Evolutionary conservation across 2,797 vertebrate species (phyloP).

Genomic region (Chiloscyllium punctatum): DNA sequence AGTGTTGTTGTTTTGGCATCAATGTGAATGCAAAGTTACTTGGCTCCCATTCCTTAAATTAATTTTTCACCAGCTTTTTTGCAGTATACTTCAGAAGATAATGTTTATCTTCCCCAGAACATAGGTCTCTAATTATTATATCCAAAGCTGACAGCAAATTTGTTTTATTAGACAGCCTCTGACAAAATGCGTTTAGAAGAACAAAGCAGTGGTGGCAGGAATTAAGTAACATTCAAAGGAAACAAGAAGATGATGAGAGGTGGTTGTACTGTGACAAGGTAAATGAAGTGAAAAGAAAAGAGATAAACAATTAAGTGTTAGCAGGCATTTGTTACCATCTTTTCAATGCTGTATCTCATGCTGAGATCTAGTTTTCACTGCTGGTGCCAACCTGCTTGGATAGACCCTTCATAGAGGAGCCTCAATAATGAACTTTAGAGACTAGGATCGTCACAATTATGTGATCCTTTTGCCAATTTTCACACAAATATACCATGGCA

Average conservation of each 20-base stretch:
- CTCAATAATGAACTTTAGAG: background rate
- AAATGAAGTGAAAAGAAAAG: slow-evolving; percentile 20
- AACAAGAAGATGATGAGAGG: background rate
- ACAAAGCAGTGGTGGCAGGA: slow-evolving; percentile 7
- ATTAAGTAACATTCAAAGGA: background rate
- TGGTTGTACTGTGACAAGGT: background rate
- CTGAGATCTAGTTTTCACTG: background rate
- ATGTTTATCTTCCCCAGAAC: slow-evolving; percentile 2
- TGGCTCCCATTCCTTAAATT: background rate
- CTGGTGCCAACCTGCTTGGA: background rate
- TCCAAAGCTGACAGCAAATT: background rate
- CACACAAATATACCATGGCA: background rate
- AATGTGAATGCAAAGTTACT: slow-evolving; percentile 21
- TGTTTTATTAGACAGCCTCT: slow-evolving; percentile 26
- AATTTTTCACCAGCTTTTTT: background rate
- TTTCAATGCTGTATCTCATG: background rate
- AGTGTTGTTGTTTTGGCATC: background rate
- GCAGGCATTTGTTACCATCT: background rate
- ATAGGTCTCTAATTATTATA: slow-evolving; percentile 34
- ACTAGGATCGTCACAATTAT: background rate
- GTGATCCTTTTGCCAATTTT: background rate
- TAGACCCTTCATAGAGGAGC: background rate
- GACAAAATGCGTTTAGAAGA: slow-evolving; percentile 1
- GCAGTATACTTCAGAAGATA: background rate
- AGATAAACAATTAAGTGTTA: slow-evolving; percentile 18